A percentile compares a stretch with the other conserved stretches of the same genome.
phyloP scores from a whole-genome alignment of 2,113 vertebrate species.

The Trematomus loennbergii region DNA sequence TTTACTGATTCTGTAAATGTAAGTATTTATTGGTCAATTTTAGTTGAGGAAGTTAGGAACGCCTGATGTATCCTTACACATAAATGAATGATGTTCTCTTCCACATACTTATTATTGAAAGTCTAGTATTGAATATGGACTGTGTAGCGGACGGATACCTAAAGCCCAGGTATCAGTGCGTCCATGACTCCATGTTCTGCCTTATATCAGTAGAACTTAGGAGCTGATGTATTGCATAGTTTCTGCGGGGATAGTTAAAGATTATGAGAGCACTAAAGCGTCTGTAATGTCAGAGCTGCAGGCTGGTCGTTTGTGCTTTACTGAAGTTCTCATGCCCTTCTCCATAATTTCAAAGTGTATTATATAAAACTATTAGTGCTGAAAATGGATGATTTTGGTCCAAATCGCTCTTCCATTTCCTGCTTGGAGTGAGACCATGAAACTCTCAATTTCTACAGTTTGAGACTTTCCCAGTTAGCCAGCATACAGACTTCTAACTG shows the following conservation, averaged over 20 bases:
- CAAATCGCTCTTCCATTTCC: constrained; percentile 21
- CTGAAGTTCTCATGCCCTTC: constrained; percentile 12
- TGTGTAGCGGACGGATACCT: no score
- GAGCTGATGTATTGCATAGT: not conserved
- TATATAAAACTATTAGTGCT: constrained; percentile 33
- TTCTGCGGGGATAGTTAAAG: constrained; percentile 7
- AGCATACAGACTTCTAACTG: constrained; percentile 59
- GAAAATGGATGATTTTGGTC: constrained; percentile 27
- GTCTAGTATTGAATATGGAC: no score
- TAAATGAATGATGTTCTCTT: no score
- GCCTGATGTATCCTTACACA: no score
- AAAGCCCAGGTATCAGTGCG: no score
- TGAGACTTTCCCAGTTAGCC: constrained; percentile 45
- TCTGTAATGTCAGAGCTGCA: constrained; percentile 22
- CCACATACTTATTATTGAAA: no score
- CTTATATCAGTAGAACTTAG: not conserved
- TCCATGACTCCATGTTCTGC: not conserved
- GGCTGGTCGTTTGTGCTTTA: constrained; percentile 13
- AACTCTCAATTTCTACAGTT: constrained; percentile 57
- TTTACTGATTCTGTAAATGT: no score
- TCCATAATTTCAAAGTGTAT: constrained; percentile 11
- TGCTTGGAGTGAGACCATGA: constrained; percentile 33
- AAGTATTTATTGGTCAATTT: no score
- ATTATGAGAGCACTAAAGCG: constrained; percentile 25
- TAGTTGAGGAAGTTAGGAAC: no score